Evolutionary conservation across 2,888 invertebrate genomes (phyloP).

Genomic region (Ptychoptera contaminata): DNA sequence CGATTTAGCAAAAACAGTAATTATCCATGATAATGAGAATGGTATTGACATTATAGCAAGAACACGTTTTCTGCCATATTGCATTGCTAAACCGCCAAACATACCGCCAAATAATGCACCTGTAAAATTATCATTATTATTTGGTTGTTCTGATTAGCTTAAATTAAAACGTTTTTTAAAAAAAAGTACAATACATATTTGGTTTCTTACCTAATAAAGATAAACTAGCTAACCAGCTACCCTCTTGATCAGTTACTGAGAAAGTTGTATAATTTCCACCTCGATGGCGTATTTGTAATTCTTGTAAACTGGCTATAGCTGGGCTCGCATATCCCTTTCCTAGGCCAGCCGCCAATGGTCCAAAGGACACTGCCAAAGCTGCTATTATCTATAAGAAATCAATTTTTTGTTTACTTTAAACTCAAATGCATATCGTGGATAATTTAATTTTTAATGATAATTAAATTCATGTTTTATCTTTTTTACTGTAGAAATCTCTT

Average conservation of each 20-base stretch:
- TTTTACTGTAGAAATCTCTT: too few relatives aligned
- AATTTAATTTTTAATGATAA: too few relatives aligned
- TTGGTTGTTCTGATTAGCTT: not conserved
- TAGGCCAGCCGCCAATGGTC: slow-evolving; percentile 55
- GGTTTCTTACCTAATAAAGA: slow-evolving; percentile 46
- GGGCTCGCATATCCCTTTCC: slow-evolving; percentile 63
- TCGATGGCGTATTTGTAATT: slow-evolving; percentile 26
- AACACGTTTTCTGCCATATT: slow-evolving; percentile 50
- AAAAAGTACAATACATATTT: too few relatives aligned
- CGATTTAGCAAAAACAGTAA: slow-evolving; percentile 61
- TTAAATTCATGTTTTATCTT: too few relatives aligned
- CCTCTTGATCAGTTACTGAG: slow-evolving; percentile 48
- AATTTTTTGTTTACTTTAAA: too few relatives aligned
- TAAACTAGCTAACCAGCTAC: slow-evolving; percentile 58
- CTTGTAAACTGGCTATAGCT: slow-evolving; percentile 53
- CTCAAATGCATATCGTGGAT: too few relatives aligned
- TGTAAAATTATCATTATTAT: slow-evolving; percentile 13
- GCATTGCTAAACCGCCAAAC: slow-evolving; percentile 56
- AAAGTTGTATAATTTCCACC: slow-evolving; percentile 34
- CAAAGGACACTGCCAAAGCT: slow-evolving; percentile 53
- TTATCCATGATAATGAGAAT: slow-evolving; percentile 64
- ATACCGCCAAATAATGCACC: slow-evolving; percentile 60
- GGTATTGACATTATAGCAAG: slow-evolving; percentile 57
- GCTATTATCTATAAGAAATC: slow-evolving; percentile 42
- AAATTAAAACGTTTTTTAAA: not conserved